phyloP scores from a whole-genome alignment of 2,888 invertebrate species.

The Aethes cnicana region DNA sequence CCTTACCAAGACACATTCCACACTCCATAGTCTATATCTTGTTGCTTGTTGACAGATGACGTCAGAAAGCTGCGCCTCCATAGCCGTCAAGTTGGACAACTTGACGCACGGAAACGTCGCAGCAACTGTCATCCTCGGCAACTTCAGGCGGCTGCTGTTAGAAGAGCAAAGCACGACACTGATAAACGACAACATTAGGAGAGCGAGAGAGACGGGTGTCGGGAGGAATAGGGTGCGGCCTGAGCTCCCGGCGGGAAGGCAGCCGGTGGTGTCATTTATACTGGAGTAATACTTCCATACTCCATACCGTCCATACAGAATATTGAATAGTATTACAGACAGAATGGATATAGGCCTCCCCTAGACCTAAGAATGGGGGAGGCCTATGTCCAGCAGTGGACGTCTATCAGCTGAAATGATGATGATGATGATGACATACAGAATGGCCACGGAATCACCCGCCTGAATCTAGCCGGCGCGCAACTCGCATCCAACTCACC shows the following conservation, averaged over 20 bases:
- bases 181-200: conserved; percentile 45
- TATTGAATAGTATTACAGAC: too few species aligned
- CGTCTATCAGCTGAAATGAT: too few species aligned
- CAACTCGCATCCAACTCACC: too few species aligned
- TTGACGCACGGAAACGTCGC: conserved; percentile 41
- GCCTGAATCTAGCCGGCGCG: too few species aligned
- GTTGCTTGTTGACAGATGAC: conserved; percentile 49
- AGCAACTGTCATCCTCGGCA: conserved; percentile 41
- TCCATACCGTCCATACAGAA: too few species aligned
- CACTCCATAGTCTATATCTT: neutral
- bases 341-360: too few species aligned
- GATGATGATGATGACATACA: too few species aligned
- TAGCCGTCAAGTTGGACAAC: conserved; percentile 61
- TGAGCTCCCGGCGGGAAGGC: conserved; percentile 44
- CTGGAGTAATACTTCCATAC: conserved; percentile 9
- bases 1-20: too few species aligned
- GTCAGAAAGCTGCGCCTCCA: conserved; percentile 56
- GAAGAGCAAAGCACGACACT: conserved; percentile 55
- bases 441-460: too few species aligned
- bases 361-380: too few species aligned
- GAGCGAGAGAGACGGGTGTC: conserved; percentile 41
- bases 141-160: conserved; percentile 49
- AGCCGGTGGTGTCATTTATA: conserved; percentile 57
- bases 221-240: conserved; percentile 51
- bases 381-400: too few species aligned